phyloP scores from a whole-genome alignment of 2,113 vertebrate species.

The Strix uralensis region DNA sequence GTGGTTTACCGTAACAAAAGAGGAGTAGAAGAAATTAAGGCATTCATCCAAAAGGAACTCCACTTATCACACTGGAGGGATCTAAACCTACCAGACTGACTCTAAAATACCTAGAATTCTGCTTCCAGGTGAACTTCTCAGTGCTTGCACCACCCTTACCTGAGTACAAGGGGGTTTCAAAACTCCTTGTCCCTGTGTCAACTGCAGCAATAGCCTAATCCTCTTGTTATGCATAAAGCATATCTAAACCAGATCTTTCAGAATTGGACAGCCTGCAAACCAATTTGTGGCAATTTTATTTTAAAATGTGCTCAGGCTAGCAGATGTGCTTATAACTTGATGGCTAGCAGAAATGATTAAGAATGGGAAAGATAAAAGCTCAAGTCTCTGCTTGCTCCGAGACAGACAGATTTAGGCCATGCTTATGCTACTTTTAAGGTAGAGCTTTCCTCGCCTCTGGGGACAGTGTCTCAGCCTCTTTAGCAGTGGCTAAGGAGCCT shows the following conservation, averaged over 20 bases:
- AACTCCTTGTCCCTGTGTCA: not conserved
- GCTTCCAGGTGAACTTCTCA: not conserved
- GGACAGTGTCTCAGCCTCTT: too few species aligned
- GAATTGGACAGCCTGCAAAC: not conserved
- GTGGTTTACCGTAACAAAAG: accelerated
- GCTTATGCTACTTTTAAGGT: not conserved
- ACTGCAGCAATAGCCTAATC: not conserved
- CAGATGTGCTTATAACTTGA: not conserved
- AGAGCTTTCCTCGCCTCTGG: not conserved
- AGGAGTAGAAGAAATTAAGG: not conserved
- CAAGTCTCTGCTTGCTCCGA: not conserved
- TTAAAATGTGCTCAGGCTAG: not conserved
- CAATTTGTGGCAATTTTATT: not conserved
- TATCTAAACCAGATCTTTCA: not conserved
- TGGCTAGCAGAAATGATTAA: not conserved
- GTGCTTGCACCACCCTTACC: accelerated
- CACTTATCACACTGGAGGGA: not conserved
- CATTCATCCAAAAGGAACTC: not conserved
- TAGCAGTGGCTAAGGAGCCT: not conserved
- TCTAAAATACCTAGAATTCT: not conserved
- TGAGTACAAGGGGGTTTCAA: accelerated
- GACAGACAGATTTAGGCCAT: not conserved
- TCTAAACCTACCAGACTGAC: not conserved
- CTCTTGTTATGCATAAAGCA: not conserved
- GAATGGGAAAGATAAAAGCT: not conserved